Evolutionary conservation across 2,888 invertebrate species (phyloP).

Genomic region (Chironomus riparius): DNA sequence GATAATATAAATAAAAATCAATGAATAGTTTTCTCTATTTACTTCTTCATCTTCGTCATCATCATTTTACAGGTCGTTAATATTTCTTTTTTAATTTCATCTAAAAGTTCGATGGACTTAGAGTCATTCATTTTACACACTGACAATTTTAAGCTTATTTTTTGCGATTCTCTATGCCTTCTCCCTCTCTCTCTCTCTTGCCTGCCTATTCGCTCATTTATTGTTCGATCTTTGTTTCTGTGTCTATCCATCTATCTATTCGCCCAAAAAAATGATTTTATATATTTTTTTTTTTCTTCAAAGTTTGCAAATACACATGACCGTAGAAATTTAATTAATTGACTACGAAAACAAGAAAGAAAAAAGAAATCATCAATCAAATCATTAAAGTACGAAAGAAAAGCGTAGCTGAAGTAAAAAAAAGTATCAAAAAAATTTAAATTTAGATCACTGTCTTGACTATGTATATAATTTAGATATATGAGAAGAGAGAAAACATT

Average conservation of each 20-base stretch:
- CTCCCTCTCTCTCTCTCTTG: neutral
- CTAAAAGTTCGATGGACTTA: slow-evolving; percentile 2
- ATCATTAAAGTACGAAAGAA: slow-evolving; percentile 1
- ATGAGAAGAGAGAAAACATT: too few relatives aligned
- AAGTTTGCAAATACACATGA: neutral
- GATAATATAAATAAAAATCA: slow-evolving; percentile 21
- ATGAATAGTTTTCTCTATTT: neutral
- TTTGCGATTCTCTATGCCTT: neutral
- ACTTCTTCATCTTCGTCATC: neutral
- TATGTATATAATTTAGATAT: neutral
- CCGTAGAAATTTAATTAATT: neutral
- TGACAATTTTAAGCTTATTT: neutral
- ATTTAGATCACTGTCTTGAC: neutral
- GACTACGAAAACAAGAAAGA: neutral
- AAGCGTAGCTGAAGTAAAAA: neutral
- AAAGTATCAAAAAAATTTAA: neutral
- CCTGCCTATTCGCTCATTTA: neutral
- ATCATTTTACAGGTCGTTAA: neutral
- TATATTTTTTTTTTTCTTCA: neutral
- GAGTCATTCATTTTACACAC: neutral
- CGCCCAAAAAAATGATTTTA: neutral
- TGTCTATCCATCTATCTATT: too few relatives aligned
- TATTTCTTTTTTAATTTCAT: neutral
- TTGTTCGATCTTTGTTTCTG: too few relatives aligned
- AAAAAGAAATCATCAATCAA: slow-evolving; percentile 15